phyloP scores from a whole-genome alignment of 2,797 vertebrate species.

The Todus mexicanus region DNA sequence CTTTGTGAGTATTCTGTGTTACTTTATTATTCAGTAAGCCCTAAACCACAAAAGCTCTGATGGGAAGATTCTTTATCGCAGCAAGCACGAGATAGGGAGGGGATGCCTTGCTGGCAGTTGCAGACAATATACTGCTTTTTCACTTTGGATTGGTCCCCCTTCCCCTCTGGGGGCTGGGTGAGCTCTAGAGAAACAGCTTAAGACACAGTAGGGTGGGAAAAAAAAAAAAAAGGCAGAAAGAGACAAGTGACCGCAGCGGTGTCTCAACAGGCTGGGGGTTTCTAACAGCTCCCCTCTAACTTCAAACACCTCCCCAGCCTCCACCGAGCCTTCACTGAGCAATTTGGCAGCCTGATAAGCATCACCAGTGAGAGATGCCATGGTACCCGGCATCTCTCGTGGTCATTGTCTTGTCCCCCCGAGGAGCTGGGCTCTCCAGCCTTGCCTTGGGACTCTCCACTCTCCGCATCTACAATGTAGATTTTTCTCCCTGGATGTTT shows the following conservation, averaged over 20 bases:
- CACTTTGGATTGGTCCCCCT: background rate
- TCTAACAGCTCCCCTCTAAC: constrained; percentile 57
- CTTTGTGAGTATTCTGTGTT: constrained; percentile 36
- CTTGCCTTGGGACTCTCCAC: background rate
- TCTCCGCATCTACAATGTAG: fast-evolving
- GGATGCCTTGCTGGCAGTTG: constrained; percentile 60
- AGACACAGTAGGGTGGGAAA: constrained; percentile 3
- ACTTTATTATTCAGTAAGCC: background rate
- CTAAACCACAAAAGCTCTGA: constrained; percentile 65
- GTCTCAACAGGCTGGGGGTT: constrained; percentile 40
- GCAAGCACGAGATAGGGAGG: constrained; percentile 54
- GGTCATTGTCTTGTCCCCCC: fast-evolving
- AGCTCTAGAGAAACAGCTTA: constrained; percentile 58
- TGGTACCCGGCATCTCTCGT: fast-evolving
- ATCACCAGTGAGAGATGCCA: fast-evolving
- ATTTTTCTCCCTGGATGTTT: background rate
- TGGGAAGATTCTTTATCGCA: constrained; percentile 57
- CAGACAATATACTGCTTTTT: constrained; percentile 44
- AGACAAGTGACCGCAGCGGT: constrained; percentile 54
- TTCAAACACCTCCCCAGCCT: constrained; percentile 56
- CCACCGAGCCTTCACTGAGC: constrained; percentile 29
- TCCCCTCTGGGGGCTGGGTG: background rate
- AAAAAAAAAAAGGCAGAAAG: background rate
- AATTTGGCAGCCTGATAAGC: constrained; percentile 39
- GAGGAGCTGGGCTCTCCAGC: background rate